These are phyloP conservation scores for Miniopterus natalensis DNA, from an alignment of 2,113 vertebrate species.

Conservation along the genomic window DNA sequence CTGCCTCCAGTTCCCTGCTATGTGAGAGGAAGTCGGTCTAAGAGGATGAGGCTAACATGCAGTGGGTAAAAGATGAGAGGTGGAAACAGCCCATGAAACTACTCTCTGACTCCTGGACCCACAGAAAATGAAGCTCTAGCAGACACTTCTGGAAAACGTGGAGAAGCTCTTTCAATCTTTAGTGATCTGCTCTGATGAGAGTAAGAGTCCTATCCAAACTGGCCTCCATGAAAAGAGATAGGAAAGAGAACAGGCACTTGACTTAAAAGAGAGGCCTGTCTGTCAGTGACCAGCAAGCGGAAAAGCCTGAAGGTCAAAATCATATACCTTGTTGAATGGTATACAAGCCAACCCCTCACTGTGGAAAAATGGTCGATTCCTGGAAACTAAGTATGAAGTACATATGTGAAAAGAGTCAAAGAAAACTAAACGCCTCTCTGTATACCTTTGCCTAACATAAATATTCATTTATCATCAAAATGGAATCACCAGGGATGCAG, in stretches of 20 bases:
- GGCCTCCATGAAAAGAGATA: neutral
- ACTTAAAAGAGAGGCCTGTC: neutral
- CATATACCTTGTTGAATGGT: neutral
- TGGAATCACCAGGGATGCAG: neutral
- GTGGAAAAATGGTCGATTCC: neutral
- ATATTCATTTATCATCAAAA: neutral
- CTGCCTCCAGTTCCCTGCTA: neutral
- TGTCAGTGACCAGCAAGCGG: neutral
- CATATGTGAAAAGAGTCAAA: neutral
- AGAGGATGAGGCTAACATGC: neutral
- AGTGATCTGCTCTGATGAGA: neutral
- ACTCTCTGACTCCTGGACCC: neutral
- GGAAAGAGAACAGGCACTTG: neutral
- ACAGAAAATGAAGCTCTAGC: conserved; percentile 16
- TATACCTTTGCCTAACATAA: neutral
- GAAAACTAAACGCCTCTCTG: neutral
- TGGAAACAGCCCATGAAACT: neutral
- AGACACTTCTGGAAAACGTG: neutral
- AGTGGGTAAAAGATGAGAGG: neutral
- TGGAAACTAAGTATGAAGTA: neutral
- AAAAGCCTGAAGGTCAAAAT: neutral
- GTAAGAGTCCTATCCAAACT: neutral
- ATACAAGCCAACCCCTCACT: conserved; percentile 30
- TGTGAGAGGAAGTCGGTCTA: neutral
- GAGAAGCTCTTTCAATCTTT: neutral